Conservation (phyloP, 2,797 vertebrate species). For the Pangasius macronema region DNA sequence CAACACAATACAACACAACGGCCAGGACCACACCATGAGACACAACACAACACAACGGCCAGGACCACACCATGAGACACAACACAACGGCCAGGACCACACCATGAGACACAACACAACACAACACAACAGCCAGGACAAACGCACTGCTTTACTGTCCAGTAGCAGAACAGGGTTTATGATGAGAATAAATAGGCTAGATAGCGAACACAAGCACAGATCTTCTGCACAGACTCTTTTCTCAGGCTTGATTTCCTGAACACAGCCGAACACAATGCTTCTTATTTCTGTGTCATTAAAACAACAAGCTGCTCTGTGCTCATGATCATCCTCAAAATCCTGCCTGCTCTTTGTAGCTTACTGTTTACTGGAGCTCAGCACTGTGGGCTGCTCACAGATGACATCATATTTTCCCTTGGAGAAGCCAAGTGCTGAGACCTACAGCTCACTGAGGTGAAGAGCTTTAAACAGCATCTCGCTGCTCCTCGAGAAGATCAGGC, state of each 20-base stretch:
- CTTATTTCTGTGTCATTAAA: not conserved
- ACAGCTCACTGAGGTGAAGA: not conserved
- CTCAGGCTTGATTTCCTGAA: not conserved
- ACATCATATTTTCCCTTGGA: constrained; percentile 19
- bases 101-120: not conserved
- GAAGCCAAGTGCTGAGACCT: constrained; percentile 7
- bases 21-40: no score
- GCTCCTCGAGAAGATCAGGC: not conserved
- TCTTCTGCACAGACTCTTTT: not conserved
- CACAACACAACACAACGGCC: no score
- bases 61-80: not conserved
- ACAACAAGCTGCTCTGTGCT: not conserved
- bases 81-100: no score
- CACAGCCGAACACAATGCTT: not conserved
- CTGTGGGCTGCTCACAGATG: not conserved
- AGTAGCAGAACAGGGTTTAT: not conserved
- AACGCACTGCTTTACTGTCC: not conserved
- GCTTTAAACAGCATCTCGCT: not conserved
- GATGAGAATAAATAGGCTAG: not conserved
- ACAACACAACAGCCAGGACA: not conserved
- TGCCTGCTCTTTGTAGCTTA: not conserved
- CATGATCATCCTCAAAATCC: not conserved
- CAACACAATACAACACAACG: no score
- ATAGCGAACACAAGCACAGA: not conserved
- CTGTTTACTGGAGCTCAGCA: not conserved